phyloP scores from a whole-genome alignment of 2,113 vertebrate species.

The Periophthalmodon schlosseri region DNA sequence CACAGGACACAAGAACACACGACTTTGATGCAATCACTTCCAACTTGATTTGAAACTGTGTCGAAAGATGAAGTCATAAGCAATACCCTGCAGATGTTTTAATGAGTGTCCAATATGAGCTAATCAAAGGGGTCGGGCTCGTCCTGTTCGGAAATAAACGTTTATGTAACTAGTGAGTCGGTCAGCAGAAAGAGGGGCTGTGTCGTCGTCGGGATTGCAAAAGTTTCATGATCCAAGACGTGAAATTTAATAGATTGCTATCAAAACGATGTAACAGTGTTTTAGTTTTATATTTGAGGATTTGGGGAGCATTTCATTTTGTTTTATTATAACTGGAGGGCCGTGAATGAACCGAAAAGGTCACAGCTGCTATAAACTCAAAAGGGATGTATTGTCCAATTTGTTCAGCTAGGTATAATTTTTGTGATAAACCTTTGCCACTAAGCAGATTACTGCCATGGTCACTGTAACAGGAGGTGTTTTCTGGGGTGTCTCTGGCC shows the following conservation, averaged over 20 bases:
- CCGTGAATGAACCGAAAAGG: background rate
- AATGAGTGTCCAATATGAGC: background rate
- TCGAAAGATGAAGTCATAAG: background rate
- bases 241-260: slow-evolving; percentile 34
- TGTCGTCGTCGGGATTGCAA: slow-evolving; percentile 12
- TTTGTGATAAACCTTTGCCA: too few species aligned
- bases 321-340: background rate
- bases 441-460: too few species aligned
- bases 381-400: background rate
- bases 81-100: background rate
- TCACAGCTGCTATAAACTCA: background rate
- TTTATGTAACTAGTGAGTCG: background rate
- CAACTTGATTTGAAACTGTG: background rate
- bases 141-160: background rate
- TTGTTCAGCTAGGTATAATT: too few species aligned
- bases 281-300: slow-evolving; percentile 5
- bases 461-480: too few species aligned
- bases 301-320: background rate
- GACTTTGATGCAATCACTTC: slow-evolving; percentile 1
- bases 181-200: background rate
- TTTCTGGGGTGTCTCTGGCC: too few species aligned
- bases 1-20: background rate
- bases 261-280: slow-evolving; percentile 5
- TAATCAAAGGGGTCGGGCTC: slow-evolving; percentile 4
- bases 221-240: slow-evolving; percentile 15